These are phyloP conservation scores for Erebia ligea DNA, from an alignment of 2,888 invertebrate species.

Conservation along the genomic window DNA sequence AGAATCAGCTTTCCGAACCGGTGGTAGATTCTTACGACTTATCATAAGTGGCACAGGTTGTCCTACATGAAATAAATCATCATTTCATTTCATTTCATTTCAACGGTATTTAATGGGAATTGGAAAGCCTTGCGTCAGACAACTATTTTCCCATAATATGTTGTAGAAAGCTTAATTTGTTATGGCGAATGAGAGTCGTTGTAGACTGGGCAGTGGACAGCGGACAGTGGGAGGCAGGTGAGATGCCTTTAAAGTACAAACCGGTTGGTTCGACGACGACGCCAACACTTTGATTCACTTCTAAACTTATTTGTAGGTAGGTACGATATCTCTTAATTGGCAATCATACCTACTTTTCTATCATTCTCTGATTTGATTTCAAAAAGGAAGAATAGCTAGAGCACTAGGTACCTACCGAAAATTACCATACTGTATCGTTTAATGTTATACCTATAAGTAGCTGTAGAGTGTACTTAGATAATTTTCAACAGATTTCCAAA, in stretches of 20 bases:
- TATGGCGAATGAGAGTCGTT: slow-evolving; percentile 58
- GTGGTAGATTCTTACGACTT: no score
- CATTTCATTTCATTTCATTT: no score
- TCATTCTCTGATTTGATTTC: background rate
- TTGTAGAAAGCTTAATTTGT: slow-evolving; percentile 69
- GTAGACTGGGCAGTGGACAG: slow-evolving; percentile 39
- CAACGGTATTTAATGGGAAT: slow-evolving; percentile 23
- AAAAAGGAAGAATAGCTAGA: no score
- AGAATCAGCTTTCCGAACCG: no score
- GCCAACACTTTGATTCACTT: slow-evolving; percentile 30
- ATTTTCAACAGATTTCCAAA: no score
- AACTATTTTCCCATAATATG: slow-evolving; percentile 51
- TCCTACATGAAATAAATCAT: no score
- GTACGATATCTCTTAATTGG: no score
- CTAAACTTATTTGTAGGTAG: slow-evolving; percentile 2
- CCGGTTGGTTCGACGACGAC: slow-evolving; percentile 57
- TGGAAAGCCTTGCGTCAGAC: slow-evolving; percentile 25
- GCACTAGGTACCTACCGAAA: no score
- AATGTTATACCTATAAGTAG: no score
- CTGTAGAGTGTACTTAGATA: no score
- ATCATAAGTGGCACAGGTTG: no score
- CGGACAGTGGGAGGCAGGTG: slow-evolving; percentile 46
- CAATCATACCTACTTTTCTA: background rate
- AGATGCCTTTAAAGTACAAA: slow-evolving; percentile 60
- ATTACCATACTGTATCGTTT: no score